These are phyloP conservation scores for Phycodurus eques DNA, from an alignment of 2,113 vertebrate species.

Conservation along the genomic window DNA sequence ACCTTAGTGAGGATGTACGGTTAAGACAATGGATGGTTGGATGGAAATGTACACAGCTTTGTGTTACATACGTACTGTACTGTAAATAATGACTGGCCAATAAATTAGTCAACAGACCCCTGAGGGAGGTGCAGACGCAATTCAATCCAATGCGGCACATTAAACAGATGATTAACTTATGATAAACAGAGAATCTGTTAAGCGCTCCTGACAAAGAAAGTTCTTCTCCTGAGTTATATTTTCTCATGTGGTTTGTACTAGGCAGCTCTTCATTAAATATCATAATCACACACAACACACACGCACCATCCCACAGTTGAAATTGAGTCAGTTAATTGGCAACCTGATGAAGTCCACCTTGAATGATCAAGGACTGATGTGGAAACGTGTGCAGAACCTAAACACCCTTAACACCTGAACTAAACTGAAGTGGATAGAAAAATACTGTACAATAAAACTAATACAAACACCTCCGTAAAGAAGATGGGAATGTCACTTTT, in stretches of 20 bases:
- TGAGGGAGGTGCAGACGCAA: too few relatives aligned
- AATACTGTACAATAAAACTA: constrained; percentile 9
- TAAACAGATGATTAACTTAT: too few relatives aligned
- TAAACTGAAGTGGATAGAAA: not conserved
- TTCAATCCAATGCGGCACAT: too few relatives aligned
- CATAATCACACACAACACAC: not conserved
- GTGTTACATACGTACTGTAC: too few relatives aligned
- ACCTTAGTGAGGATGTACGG: too few relatives aligned
- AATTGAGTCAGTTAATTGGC: not conserved
- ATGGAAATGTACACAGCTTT: not conserved
- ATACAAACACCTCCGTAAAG: not conserved
- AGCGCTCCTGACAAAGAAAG: not conserved
- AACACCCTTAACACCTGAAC: not conserved
- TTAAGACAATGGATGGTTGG: too few relatives aligned
- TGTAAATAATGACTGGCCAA: not conserved
- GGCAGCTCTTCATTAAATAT: not conserved
- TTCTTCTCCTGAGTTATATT: not conserved
- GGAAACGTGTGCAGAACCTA: not conserved
- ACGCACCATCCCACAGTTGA: not conserved
- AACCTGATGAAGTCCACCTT: not conserved
- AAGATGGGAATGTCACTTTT: not conserved
- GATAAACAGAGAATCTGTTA: not conserved
- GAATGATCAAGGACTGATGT: not conserved
- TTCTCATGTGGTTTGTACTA: not conserved
- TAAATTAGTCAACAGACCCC: not conserved